phyloP scores from a whole-genome alignment of 1,140 invertebrate species.

The Aradophagus sp. region DNA sequence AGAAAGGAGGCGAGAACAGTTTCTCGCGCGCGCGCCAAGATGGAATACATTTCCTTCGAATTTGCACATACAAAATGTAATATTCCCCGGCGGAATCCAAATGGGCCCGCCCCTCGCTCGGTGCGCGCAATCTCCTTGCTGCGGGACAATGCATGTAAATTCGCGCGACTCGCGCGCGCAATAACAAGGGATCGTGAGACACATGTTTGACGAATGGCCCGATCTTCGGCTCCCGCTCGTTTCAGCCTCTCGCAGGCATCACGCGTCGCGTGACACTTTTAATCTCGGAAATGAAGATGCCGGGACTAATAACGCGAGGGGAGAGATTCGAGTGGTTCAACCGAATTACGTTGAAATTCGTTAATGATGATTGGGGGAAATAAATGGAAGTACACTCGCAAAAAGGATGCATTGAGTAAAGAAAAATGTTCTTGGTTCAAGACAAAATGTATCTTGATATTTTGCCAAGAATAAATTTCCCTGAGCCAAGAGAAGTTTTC shows the following conservation, averaged over 20 bases:
- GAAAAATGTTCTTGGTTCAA: too few relatives aligned
- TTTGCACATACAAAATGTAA: conserved; percentile 52
- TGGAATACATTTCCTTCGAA: conserved; percentile 38
- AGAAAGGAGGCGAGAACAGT: too few relatives aligned
- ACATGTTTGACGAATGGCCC: conserved; percentile 44
- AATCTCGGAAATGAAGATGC: too few relatives aligned
- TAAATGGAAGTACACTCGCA: too few relatives aligned
- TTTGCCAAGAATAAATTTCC: too few relatives aligned
- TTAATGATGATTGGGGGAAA: too few relatives aligned
- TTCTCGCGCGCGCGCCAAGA: conserved; percentile 17
- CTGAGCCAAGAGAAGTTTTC: too few relatives aligned
- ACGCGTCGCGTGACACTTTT: conserved; percentile 29
- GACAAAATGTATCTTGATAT: too few relatives aligned
- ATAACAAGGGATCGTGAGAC: conserved; percentile 50
- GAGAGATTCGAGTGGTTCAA: too few relatives aligned
- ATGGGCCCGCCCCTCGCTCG: conserved; percentile 2
- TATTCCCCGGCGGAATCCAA: conserved; percentile 34
- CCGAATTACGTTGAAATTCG: too few relatives aligned
- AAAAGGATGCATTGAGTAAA: too few relatives aligned
- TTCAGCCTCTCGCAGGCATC: conserved; percentile 38
- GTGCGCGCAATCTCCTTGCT: conserved; percentile 15
- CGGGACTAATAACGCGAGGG: too few relatives aligned
- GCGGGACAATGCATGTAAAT: conserved; percentile 44
- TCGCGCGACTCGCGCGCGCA: conserved; percentile 25
- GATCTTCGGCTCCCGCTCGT: conserved; percentile 38